A percentile compares a stretch with the other conserved stretches of the same genome.
Conservation (phyloP, 1,140 invertebrate genomes). For the Gonioctena quinquepunctata region DNA sequence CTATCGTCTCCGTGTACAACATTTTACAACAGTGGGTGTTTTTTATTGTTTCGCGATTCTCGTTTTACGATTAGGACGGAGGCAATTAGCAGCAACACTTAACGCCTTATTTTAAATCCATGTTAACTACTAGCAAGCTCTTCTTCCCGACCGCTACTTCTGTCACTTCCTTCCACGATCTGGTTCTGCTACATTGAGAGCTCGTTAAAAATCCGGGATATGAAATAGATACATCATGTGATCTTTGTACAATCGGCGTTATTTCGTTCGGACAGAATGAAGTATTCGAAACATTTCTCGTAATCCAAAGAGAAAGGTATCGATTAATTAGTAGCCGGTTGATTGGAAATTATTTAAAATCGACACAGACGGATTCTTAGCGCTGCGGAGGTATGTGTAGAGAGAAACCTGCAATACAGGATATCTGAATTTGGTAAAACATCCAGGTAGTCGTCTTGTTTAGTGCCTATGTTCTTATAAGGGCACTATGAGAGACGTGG, state of each 20-base stretch:
- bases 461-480: neutral
- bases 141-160: neutral
- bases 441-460: neutral
- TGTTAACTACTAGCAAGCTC: neutral
- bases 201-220: neutral
- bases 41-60: neutral
- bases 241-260: neutral
- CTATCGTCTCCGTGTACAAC: neutral
- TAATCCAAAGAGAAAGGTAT: neutral
- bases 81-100: neutral
- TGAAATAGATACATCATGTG: too few species aligned
- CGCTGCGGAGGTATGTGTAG: neutral
- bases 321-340: neutral
- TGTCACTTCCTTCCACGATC: neutral
- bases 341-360: neutral
- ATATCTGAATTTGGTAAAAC: neutral
- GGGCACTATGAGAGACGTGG: neutral
- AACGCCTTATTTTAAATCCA: neutral
- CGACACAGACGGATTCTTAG: neutral
- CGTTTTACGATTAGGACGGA: neutral
- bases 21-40: neutral
- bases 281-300: neutral
- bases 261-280: neutral
- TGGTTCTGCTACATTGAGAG: neutral
- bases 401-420: neutral